Percentiles rank a stretch among this genome's conserved stretches.
These are phyloP conservation scores for Petrocephalus schoutedeni DNA, from an alignment of 2,797 vertebrate genomes.

Conservation along the genomic window DNA sequence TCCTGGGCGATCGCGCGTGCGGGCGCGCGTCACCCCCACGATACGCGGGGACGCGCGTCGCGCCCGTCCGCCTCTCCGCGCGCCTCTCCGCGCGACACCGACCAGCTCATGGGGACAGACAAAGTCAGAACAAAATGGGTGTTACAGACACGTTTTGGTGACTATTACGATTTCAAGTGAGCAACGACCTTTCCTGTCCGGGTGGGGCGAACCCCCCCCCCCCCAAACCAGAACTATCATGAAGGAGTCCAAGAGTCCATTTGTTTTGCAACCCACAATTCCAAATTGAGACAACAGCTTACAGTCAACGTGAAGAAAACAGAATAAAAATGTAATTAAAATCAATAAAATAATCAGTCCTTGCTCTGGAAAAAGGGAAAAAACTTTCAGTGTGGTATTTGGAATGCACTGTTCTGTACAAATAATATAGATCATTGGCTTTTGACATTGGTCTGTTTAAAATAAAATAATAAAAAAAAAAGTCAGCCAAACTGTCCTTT, in stretches of 20 bases:
- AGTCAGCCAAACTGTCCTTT: conserved; percentile 74
- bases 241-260: conserved; percentile 51
- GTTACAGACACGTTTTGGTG: conserved; percentile 75
- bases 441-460: conserved; percentile 77
- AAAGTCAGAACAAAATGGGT: conserved; percentile 65
- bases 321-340: conserved; percentile 57
- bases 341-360: conserved; percentile 63
- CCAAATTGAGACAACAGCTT: conserved; percentile 71
- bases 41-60: neutral
- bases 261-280: conserved; percentile 59
- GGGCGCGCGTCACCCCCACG: neutral
- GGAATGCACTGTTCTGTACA: conserved; percentile 82
- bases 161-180: conserved; percentile 66
- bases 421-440: conserved; percentile 77
- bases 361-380: conserved; percentile 70
- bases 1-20: conserved; percentile 47
- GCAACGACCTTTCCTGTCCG: conserved; percentile 59
- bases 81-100: too few species aligned
- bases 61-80: neutral
- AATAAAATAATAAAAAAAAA: conserved; percentile 45
- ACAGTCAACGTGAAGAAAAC: conserved; percentile 66
- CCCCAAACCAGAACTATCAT: conserved; percentile 56
- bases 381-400: conserved; percentile 69
- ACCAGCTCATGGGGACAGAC: conserved; percentile 57
- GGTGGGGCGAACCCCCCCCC: conserved; percentile 58